Percentiles rank a stretch among this genome's conserved stretches.
phyloP scores from a whole-genome alignment of 2,888 invertebrate species.

The Leptinotarsa juncta region DNA sequence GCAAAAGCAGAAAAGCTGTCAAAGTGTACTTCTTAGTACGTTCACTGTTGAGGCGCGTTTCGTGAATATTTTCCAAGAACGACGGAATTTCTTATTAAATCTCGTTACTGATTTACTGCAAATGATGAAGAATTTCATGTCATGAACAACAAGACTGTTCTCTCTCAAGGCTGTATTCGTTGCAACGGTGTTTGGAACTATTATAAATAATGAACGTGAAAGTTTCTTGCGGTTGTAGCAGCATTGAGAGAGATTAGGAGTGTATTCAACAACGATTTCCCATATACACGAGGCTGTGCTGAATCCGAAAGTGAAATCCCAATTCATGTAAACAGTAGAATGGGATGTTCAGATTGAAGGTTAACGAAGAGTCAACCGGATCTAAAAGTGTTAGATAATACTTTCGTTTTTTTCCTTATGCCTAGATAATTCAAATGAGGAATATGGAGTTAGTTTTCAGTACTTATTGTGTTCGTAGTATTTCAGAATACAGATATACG shows the following conservation, averaged over 20 bases:
- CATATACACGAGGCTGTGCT: neutral
- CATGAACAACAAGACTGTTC: neutral
- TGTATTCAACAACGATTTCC: constrained; percentile 2
- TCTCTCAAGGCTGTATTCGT: neutral
- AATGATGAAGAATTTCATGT: neutral
- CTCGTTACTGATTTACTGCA: neutral
- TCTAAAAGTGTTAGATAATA: neutral
- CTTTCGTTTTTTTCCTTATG: too few species aligned
- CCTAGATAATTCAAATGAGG: too few species aligned
- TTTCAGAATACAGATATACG: too few species aligned
- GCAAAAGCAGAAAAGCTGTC: neutral
- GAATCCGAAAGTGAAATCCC: constrained; percentile 16
- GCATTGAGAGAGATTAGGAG: constrained; percentile 11
- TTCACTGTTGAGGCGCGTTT: too few species aligned
- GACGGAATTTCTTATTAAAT: too few species aligned
- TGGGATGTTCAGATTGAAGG: constrained; percentile 8
- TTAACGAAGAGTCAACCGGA: constrained; percentile 10
- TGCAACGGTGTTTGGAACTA: constrained; percentile 2
- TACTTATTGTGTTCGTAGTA: too few species aligned
- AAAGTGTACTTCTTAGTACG: too few species aligned
- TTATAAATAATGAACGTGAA: constrained; percentile 4
- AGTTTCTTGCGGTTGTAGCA: neutral
- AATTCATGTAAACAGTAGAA: neutral
- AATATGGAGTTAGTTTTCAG: too few species aligned
- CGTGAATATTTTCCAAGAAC: too few species aligned